Conservation (phyloP, 2,113 vertebrate genomes). For the Ageneiosus marmoratus region DNA sequence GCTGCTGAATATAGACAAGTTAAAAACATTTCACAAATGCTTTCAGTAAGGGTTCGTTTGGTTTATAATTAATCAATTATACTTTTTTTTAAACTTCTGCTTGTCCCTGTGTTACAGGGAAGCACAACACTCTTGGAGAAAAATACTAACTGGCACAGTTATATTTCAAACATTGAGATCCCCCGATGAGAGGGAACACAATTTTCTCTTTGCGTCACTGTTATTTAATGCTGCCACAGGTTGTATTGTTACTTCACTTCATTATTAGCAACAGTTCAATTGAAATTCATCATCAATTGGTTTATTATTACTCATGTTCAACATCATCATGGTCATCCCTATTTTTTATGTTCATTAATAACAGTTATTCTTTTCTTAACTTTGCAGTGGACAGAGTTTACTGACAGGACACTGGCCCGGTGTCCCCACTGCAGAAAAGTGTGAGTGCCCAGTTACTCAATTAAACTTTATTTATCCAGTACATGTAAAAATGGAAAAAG, state of each 20-base stretch:
- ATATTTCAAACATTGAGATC: not conserved
- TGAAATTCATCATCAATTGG: not conserved
- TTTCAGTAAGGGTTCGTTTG: too few species aligned
- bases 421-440: constrained; percentile 94
- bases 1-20: too few species aligned
- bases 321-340: not conserved
- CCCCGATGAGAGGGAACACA: not conserved
- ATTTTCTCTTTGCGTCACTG: not conserved
- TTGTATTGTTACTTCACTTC: not conserved
- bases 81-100: too few species aligned
- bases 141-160: too few species aligned
- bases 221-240: not conserved
- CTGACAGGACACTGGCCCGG: constrained; percentile 86
- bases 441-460: constrained; percentile 71
- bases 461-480: not conserved
- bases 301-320: not conserved
- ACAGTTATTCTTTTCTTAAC: constrained; percentile 48
- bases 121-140: too few species aligned
- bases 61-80: too few species aligned
- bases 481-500: not conserved
- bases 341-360: not conserved
- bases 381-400: constrained; percentile 91
- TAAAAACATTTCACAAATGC: too few species aligned
- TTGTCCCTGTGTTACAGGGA: too few species aligned
- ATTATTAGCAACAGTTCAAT: not conserved